Evolutionary conservation across 2,113 vertebrate genomes (phyloP), one percentile per base, ranked within the genome.

Genomic region (Numida meleagris): DNA sequence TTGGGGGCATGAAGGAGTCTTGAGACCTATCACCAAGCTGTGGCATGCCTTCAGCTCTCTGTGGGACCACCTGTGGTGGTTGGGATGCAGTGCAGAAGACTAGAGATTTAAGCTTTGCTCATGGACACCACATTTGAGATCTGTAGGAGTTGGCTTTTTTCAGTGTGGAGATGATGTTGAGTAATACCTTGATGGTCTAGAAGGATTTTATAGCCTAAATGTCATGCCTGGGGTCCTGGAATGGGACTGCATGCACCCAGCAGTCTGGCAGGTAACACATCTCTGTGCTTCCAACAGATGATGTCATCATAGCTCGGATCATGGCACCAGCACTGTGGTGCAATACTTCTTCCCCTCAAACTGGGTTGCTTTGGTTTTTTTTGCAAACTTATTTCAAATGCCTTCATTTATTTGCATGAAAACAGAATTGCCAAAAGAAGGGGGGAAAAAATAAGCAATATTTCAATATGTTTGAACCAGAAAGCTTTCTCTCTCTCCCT

Each of bases 151-250:
- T 2, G 0, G 18, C 34, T 61, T 74, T 74, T 45, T 13, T 65
- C 31, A 70, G 74, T 13, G 12, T 38, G 15, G 31, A 59, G 55
- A n/a, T n/a, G 31, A 33, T 33, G 11, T 58, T 42, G 71, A 92
- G 33, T 71, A 89, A 67, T 33, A 48, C 18, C 8, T 43, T 25
- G 58, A 93, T 63, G 42, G 11, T 67, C 42, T 86, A 33, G 55
- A 82, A 88, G 46, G 55, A 15, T 70, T 96, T 94, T 77, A 38
- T 55, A 80, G 12, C 50, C 74, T 71, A 67, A 94, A 87, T 62
- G 55, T 51, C 36, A 19, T 77, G n/a, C 46, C 29, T 88, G 57
- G 29, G 50, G 10, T 45, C 58, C 77, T 68, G 61, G 77, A 90
- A 70, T 0, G 0, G 45, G 63, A 91, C 24, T 16, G 24, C 71